Evolutionary conservation across 2,888 invertebrate genomes (phyloP).

Genomic region (Oxyscelio sp.): DNA sequence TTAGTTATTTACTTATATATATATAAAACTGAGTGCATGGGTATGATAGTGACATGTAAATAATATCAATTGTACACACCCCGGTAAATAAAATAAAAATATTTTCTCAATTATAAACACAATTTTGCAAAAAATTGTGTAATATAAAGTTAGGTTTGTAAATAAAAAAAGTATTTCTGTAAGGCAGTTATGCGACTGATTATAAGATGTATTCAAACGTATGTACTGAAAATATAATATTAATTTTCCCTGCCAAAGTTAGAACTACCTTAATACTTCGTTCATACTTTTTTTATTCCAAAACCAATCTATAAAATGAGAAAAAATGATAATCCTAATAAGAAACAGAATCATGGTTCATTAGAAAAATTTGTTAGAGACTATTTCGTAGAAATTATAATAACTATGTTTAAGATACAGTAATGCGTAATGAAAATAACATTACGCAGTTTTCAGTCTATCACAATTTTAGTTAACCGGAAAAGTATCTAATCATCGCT

Average conservation of each 20-base stretch:
- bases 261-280: too few species aligned
- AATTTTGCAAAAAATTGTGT: not conserved
- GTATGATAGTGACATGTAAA: too few species aligned
- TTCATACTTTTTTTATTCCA: not conserved
- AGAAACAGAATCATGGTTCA: too few species aligned
- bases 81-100: not conserved
- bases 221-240: too few species aligned
- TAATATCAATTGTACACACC: too few species aligned
- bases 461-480: constrained; percentile 10
- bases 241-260: too few species aligned
- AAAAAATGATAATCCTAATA: not conserved
- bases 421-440: constrained; percentile 4
- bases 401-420: constrained; percentile 9
- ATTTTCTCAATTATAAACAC: not conserved
- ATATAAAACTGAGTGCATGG: too few species aligned
- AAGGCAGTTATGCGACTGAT: too few species aligned
- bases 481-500: constrained; percentile 17
- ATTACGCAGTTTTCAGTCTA: constrained; percentile 51
- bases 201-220: too few species aligned
- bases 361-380: constrained; percentile 41
- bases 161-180: too few species aligned
- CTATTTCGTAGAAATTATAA: constrained; percentile 15
- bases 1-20: too few species aligned
- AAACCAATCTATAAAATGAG: not conserved
- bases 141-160: too few species aligned